Conservation (phyloP, 2,113 vertebrate species). For the Brachypodius melanocephalos region DNA sequence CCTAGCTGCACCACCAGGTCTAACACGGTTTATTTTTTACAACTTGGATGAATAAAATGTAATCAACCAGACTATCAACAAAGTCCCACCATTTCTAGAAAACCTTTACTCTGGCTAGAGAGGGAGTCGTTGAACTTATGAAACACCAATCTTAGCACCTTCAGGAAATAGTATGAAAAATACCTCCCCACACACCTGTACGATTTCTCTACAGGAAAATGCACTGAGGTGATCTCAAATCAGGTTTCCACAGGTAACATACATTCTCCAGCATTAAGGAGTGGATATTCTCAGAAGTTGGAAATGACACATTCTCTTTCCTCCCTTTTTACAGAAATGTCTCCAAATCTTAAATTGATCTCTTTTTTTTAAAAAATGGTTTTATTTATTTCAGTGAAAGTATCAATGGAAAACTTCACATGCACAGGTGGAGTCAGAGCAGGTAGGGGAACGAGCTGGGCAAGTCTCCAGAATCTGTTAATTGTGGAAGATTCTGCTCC, state of each 20-base stretch:
- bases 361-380: neutral
- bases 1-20: neutral
- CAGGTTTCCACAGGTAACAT: neutral
- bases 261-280: neutral
- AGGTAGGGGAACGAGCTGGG: neutral
- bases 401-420: neutral
- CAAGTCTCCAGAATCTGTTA: neutral
- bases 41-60: neutral
- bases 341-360: neutral
- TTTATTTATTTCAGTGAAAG: neutral
- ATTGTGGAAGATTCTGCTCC: neutral
- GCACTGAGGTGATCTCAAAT: neutral
- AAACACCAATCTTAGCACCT: neutral
- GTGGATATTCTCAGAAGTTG: neutral
- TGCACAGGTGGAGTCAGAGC: neutral
- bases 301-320: neutral
- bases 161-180: neutral
- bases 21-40: neutral
- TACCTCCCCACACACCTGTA: neutral
- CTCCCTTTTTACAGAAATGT: neutral
- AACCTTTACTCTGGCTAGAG: neutral
- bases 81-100: neutral
- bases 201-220: neutral
- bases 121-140: neutral
- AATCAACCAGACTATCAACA: neutral